Evolutionary conservation across 2,113 vertebrate species (phyloP).

Genomic region (Catharus minimus): DNA sequence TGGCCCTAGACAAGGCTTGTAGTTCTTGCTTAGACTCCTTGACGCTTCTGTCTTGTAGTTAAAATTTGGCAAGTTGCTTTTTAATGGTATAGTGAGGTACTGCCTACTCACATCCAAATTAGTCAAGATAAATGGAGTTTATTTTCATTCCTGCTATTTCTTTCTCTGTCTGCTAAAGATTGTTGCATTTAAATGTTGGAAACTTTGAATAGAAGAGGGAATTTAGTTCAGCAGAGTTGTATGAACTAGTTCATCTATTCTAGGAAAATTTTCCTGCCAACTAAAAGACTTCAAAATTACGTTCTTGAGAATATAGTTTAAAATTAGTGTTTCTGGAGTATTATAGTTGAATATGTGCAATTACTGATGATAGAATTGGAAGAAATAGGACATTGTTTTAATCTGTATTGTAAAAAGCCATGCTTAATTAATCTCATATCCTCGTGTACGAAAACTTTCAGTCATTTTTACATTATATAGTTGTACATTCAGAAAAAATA

Average conservation of each 20-base stretch:
- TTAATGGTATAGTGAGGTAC: neutral
- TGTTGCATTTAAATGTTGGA: neutral
- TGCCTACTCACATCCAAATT: neutral
- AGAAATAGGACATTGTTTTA: neutral
- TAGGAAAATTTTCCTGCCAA: neutral
- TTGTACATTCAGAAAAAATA: neutral
- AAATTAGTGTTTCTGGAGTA: neutral
- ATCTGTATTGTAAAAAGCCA: neutral
- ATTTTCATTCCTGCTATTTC: neutral
- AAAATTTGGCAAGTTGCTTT: neutral
- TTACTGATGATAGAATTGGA: neutral
- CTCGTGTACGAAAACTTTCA: neutral
- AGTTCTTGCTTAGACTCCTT: neutral
- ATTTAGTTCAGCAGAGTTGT: neutral
- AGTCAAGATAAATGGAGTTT: neutral
- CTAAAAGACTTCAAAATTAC: neutral
- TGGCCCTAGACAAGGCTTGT: neutral
- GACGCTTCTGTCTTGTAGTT: neutral
- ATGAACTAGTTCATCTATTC: neutral
- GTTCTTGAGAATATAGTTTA: neutral
- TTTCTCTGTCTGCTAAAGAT: neutral
- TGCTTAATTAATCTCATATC: neutral
- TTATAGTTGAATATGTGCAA: neutral
- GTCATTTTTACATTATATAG: neutral
- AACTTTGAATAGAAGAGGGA: neutral